Percentiles rank a stretch among this genome's conserved stretches.
Conservation (phyloP, 2,113 vertebrate species). For the Morone chrysops region DNA sequence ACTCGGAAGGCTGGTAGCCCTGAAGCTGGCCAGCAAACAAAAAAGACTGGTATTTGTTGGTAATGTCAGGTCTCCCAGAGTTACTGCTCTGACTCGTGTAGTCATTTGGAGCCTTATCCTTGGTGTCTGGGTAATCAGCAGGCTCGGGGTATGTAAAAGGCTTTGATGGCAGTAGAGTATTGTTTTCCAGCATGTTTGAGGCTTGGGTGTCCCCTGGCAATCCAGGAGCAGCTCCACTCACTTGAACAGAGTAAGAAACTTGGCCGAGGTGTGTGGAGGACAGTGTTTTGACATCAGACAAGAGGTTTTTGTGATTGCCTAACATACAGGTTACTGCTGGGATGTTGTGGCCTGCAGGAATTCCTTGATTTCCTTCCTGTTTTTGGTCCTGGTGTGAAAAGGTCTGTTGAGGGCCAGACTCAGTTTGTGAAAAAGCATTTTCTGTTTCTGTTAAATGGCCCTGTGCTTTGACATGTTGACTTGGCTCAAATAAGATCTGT, state of each 20-base stretch:
- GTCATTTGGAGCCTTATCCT: background rate
- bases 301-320: constrained; percentile 9
- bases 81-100: background rate
- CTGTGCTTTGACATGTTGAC: background rate
- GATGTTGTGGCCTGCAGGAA: background rate
- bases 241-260: background rate
- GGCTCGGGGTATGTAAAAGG: background rate
- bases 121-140: background rate
- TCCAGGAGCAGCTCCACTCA: background rate
- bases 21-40: constrained; percentile 37
- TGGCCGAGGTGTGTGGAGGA: background rate
- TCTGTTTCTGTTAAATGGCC: background rate
- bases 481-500: background rate
- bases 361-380: background rate
- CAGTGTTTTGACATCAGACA: background rate
- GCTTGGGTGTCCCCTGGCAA: background rate
- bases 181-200: constrained; percentile 3
- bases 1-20: constrained; percentile 33
- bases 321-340: background rate
- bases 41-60: constrained; percentile 50
- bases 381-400: constrained; percentile 30
- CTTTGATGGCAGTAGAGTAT: background rate
- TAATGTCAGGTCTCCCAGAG: constrained; percentile 24
- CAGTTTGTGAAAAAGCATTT: background rate
- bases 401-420: constrained; percentile 3